Evolutionary conservation across 1,140 invertebrate species (phyloP), one percentile per base, ranked within the genome.

Genomic region (Drosophila yakuba): DNA sequence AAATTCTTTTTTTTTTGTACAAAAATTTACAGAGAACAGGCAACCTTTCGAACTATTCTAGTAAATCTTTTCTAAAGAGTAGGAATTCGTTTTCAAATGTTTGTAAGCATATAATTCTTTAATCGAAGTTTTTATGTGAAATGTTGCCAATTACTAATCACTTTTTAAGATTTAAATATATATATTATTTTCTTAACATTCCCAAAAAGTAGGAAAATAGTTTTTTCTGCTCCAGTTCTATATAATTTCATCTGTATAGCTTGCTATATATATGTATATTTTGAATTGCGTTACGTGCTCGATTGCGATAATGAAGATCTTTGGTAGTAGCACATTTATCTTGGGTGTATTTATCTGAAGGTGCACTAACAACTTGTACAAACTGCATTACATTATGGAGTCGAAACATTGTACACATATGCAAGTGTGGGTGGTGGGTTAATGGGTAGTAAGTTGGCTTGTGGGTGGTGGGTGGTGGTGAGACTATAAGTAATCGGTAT

Each of bases 321-420:
- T 35, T 4, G 25, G 4, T 20, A 60, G 38, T 60, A 60, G 54
- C 60, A 35, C 55, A 35, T 12, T 35, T 51, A 59, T 43, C 25
- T 59, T 55, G 23, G 7, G 39, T 41, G 72, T 28, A 36, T 32
- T 32, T 32, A 32, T 50, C 54, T 73, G 48, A 48, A 66, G 51
- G 57, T 76, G 71, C 75, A 85, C 50, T 61, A 78, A 74, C 62
- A 79, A 64, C 55, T 78, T 41, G 52, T 55, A 79, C 58, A 60
- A 54, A 78, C 67, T 77, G 71, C 63, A 71, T 54, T 58, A 63
- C 72, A 77, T 60, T 60, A 69, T 72, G 54, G 39, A 44, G 28
- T 47, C 41, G 43, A 71, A 71, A 56, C 47, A 69, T 56, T 67
- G 36, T 54, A 72, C 54, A 72, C 47, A 50, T 23, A 71, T 68